Percentiles rank a stretch among this genome's conserved stretches.
Conservation (phyloP, 2,113 vertebrate species). For the Platysternon megacephalum region DNA sequence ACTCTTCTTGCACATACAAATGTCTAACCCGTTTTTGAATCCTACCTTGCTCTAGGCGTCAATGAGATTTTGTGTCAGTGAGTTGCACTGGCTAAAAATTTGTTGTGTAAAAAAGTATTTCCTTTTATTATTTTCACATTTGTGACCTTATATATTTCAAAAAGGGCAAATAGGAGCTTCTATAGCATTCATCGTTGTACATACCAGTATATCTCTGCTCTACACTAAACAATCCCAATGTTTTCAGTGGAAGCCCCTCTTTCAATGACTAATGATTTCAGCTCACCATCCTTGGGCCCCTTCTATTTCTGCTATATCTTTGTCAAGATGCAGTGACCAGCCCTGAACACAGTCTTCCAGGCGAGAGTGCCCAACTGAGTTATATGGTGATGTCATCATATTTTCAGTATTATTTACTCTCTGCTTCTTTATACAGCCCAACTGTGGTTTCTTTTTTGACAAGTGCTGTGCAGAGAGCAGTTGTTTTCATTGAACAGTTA, state of each 20-base stretch:
- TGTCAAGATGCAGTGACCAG: background rate
- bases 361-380: background rate
- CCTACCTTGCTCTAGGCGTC: background rate
- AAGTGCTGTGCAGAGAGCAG: background rate
- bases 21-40: background rate
- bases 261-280: background rate
- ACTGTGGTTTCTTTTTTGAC: background rate
- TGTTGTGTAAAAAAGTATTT: background rate
- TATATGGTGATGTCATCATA: background rate
- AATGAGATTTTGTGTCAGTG: background rate
- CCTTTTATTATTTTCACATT: background rate
- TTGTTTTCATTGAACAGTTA: constrained; percentile 44
- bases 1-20: background rate
- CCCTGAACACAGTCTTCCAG: background rate
- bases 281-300: background rate
- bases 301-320: background rate
- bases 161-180: background rate
- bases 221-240: fast-evolving
- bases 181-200: background rate
- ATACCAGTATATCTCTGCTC: fast-evolving
- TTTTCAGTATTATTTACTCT: background rate
- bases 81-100: background rate
- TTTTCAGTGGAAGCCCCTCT: background rate
- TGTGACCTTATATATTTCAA: background rate
- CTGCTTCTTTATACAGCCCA: background rate